Evolutionary conservation across 2,113 vertebrate genomes (phyloP).

Genomic region (Pygoscelis adeliae): DNA sequence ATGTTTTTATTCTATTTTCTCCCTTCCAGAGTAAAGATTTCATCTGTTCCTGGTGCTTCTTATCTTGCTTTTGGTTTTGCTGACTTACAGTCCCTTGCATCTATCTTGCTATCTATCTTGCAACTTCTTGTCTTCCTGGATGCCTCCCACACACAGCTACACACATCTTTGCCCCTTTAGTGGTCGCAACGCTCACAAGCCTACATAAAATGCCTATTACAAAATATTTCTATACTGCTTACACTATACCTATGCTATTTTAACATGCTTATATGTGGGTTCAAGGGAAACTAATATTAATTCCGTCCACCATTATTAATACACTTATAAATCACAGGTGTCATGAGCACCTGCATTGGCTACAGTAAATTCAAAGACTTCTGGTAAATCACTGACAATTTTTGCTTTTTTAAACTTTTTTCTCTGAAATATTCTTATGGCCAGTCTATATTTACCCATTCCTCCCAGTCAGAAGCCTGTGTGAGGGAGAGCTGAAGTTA

Average conservation of each 20-base stretch:
- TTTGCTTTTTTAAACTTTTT: background rate
- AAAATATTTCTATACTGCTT: background rate
- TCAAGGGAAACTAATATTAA: background rate
- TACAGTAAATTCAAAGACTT: background rate
- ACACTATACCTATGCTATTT: background rate
- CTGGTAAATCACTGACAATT: background rate
- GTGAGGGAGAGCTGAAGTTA: background rate
- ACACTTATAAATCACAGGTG: background rate
- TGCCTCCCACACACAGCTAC: background rate
- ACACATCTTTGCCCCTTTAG: background rate
- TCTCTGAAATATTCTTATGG: background rate
- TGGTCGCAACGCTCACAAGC: accelerated
- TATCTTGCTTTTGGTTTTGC: background rate
- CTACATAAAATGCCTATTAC: background rate
- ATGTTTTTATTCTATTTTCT: background rate
- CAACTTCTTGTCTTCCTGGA: background rate
- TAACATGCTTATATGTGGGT: background rate
- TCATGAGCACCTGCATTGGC: background rate
- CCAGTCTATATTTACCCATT: background rate
- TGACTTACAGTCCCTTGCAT: background rate
- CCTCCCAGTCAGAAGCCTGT: background rate
- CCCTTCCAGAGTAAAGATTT: background rate
- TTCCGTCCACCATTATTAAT: background rate
- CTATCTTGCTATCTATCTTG: background rate
- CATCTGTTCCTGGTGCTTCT: background rate